Base-by-base conservation (phyloP, 2,888 invertebrate species). In the Polydesmus complanatus region DNA sequence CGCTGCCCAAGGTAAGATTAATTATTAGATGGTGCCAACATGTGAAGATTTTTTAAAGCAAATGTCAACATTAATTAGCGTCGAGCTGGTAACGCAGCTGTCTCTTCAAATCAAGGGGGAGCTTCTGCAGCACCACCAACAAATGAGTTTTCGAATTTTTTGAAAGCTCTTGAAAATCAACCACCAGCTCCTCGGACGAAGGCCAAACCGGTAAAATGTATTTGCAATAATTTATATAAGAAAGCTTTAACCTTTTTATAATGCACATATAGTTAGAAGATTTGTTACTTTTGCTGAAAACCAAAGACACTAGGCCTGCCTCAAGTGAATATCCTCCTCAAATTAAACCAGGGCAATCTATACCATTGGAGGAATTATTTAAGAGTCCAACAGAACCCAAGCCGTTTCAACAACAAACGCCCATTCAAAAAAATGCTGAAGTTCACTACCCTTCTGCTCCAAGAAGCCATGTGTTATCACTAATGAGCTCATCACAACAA, bases 121-220 rank as follows among this genome's bases (percentile, higher is more conserved):
- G 18, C 14, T 14, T 8, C 54, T 3, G 26, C 23, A 18, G 3
- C 56, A 27, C 27, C 37, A 5, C 22, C 55, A 19, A 27, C 26
- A 1, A 37, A 37, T 3, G 56, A 56, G 25, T 56, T 56, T 23
- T 11, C 19, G 11, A 21, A 56, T 23, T 65, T 26, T 71, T 68
- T 64, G 70, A 71, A 61, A 69, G 62, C 58, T 52, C 60, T 50
- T 21, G 37, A 2, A 54, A 54, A 14, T 62, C 49, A 21, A 61
- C 62, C 14, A 14, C 8, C 37, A 37, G 37, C 37, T 8, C 37
- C 37, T 5, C 8, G 8, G 37, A 14, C 14, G 8, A 37, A 5
- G 14, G 14, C 37, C 5, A 37, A 5, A 37, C 8, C 37, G 14
- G 37, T 14, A 37, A 14, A 5, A 37, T 5, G 8, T 14, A 37